These are phyloP conservation scores for Ardeotis arabs DNA, from an alignment of 2,113 vertebrate genomes.

Conservation along the genomic window DNA sequence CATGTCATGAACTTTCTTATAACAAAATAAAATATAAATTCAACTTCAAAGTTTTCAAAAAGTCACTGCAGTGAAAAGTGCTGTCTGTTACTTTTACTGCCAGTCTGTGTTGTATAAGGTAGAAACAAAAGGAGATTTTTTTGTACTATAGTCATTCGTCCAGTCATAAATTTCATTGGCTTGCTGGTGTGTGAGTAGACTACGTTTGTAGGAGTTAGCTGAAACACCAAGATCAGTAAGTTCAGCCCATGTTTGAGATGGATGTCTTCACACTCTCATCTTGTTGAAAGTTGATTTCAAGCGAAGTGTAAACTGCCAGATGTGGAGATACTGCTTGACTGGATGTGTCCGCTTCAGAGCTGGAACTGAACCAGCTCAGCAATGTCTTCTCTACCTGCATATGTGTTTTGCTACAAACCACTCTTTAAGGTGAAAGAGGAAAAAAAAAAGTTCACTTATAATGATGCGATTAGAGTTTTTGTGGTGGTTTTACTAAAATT, in stretches of 20 bases:
- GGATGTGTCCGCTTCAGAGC: not conserved
- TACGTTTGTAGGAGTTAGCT: not conserved
- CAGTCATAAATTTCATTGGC: not conserved
- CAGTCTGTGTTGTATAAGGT: not conserved
- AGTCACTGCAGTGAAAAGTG: not conserved
- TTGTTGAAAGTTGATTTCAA: not conserved
- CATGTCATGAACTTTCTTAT: not conserved
- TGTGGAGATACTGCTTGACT: not conserved
- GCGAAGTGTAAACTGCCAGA: not conserved
- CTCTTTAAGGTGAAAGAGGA: not conserved
- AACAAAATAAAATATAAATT: not conserved
- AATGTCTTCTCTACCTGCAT: accelerated
- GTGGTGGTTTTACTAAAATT: not conserved
- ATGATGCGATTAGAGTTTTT: not conserved
- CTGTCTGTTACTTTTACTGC: not conserved
- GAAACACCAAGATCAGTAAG: not conserved
- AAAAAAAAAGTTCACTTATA: accelerated
- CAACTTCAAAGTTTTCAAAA: not conserved
- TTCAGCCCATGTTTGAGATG: not conserved
- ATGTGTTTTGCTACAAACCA: not conserved
- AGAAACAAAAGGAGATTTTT: not conserved
- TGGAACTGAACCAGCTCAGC: not conserved
- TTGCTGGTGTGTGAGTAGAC: not conserved
- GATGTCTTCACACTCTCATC: not conserved
- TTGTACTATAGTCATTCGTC: not conserved